These are phyloP conservation scores for Matsumurasca onukii DNA, from an alignment of 1,140 invertebrate species.

Conservation along the genomic window DNA sequence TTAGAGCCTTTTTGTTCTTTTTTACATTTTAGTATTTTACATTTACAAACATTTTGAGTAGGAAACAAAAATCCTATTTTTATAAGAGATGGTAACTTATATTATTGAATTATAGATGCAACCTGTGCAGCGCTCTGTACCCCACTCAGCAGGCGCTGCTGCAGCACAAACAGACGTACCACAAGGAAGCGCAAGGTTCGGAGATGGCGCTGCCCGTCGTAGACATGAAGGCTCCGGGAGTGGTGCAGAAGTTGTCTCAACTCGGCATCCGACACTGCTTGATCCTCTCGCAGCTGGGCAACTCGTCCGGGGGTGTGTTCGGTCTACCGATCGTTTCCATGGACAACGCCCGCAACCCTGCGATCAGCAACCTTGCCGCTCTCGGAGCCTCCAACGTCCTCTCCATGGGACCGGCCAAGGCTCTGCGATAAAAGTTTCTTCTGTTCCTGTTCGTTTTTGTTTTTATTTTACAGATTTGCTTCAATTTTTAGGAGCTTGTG, in stretches of 20 bases:
- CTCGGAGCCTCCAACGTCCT: conserved; percentile 65
- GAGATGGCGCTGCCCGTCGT: conserved; percentile 72
- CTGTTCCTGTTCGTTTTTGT: too few relatives aligned
- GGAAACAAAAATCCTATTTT: too few relatives aligned
- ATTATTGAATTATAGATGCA: conserved; percentile 65
- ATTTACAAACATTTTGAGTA: too few relatives aligned
- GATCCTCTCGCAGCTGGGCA: conserved; percentile 63
- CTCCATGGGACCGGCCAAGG: conserved; percentile 66
- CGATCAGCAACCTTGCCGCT: conserved; percentile 58
- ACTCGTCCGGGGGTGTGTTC: conserved; percentile 61
- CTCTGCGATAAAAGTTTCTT: conserved; percentile 16
- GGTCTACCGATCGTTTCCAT: conserved; percentile 71
- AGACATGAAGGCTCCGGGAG: conserved; percentile 65
- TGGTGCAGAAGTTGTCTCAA: conserved; percentile 59
- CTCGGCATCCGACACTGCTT: conserved; percentile 74
- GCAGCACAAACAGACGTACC: conserved; percentile 68
- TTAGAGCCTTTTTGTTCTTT: too few relatives aligned
- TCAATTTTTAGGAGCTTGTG: background rate
- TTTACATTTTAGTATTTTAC: too few relatives aligned
- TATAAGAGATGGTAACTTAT: too few relatives aligned
- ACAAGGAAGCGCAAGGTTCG: conserved; percentile 54
- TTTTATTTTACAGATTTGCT: background rate
- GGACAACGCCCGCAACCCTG: conserved; percentile 62
- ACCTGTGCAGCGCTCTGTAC: conserved; percentile 68
- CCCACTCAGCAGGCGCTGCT: conserved; percentile 62